Conservation (phyloP, 2,113 vertebrate species). For the Chaenogobius annularis region DNA sequence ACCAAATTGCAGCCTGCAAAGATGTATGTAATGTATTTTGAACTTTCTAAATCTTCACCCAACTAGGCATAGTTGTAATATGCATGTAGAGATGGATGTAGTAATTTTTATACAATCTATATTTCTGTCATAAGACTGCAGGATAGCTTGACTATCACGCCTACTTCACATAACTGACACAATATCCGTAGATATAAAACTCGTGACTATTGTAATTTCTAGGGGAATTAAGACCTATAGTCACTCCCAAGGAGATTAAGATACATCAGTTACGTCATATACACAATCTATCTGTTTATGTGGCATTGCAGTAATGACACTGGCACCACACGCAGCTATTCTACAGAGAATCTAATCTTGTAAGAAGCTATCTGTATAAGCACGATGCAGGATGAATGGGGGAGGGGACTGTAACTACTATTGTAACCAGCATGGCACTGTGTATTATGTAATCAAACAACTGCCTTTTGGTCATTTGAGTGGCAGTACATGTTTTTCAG, state of each 20-base stretch:
- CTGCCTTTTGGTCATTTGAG: neutral
- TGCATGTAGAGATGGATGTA: neutral
- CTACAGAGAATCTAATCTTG: slow-evolving; percentile 54
- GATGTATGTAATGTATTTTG: slow-evolving; percentile 83
- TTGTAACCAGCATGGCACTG: slow-evolving; percentile 12
- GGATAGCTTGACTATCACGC: too few species aligned
- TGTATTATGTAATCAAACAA: slow-evolving; percentile 9
- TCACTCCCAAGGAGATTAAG: slow-evolving; percentile 24
- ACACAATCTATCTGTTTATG: slow-evolving; percentile 6
- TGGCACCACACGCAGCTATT: slow-evolving; percentile 49
- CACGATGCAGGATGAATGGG: slow-evolving; percentile 27
- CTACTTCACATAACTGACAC: too few species aligned
- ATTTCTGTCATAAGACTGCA: too few species aligned
- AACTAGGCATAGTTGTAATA: neutral
- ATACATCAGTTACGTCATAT: slow-evolving; percentile 36
- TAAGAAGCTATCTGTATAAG: slow-evolving; percentile 53
- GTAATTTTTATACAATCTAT: too few species aligned
- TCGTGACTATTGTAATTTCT: neutral
- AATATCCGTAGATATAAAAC: too few species aligned
- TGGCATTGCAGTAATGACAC: slow-evolving; percentile 26
- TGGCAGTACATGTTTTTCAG: neutral
- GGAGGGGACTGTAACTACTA: slow-evolving; percentile 46
- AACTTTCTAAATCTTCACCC: neutral
- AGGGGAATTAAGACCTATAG: neutral
- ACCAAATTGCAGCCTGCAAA: slow-evolving; percentile 98